Conservation (phyloP, 2,888 invertebrate genomes). For the Caenorhabditis sulstoni region DNA sequence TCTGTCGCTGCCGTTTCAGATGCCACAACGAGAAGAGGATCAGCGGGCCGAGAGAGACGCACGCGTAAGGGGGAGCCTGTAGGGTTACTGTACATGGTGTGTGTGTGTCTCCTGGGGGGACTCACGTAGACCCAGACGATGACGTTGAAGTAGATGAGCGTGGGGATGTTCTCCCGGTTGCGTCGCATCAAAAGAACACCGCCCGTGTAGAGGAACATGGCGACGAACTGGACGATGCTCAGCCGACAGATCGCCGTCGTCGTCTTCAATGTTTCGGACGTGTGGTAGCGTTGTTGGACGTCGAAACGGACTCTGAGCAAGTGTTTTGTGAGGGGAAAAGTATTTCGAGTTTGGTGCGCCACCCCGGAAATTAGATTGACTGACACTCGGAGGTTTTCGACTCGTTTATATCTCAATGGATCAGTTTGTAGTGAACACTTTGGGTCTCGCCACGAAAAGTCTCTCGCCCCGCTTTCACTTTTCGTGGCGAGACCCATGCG, state of each 20-base stretch:
- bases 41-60: slow-evolving; percentile 39
- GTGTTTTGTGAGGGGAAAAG: too few species aligned
- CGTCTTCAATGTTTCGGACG: slow-evolving; percentile 46
- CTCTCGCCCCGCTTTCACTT: too few species aligned
- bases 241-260: slow-evolving; percentile 42
- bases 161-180: slow-evolving; percentile 36
- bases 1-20: slow-evolving; percentile 38
- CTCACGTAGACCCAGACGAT: slow-evolving; percentile 54
- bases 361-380: too few species aligned
- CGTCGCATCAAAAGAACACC: slow-evolving; percentile 45
- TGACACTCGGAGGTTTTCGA: too few species aligned
- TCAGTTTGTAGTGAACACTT: too few species aligned
- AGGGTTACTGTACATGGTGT: background rate
- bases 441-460: too few species aligned
- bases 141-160: slow-evolving; percentile 25
- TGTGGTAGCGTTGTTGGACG: slow-evolving; percentile 34
- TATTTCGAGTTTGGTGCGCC: too few species aligned
- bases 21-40: slow-evolving; percentile 50
- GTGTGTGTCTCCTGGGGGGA: too few species aligned
- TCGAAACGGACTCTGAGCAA: slow-evolving; percentile 36
- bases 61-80: slow-evolving; percentile 48
- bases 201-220: slow-evolving; percentile 44
- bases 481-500: too few species aligned
- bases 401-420: too few species aligned
- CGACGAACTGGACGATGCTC: slow-evolving; percentile 38